A percentile compares a stretch with the other conserved stretches of the same genome.
Conservation (phyloP, 2,888 invertebrate genomes). For the Drosophila antonietae region DNA sequence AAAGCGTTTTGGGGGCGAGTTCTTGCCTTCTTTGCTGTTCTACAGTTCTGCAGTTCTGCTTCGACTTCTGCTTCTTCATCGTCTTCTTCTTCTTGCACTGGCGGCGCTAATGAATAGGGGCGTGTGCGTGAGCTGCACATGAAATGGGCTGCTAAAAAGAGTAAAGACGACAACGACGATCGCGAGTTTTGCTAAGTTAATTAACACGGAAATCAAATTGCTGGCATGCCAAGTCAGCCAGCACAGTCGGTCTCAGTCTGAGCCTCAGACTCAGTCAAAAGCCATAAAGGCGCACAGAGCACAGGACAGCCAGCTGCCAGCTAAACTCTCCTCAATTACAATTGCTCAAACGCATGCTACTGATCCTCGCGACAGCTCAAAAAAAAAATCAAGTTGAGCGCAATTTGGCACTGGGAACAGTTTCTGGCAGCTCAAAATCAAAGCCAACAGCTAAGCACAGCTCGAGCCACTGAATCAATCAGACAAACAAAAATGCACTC, state of each 20-base stretch:
- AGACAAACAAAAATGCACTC: background rate
- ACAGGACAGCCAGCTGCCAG: slow-evolving; percentile 37
- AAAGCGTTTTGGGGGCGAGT: slow-evolving; percentile 53
- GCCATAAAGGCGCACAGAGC: slow-evolving; percentile 24
- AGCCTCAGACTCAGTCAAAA: slow-evolving; percentile 7
- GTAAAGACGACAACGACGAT: slow-evolving; percentile 27
- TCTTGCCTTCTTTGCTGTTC: background rate
- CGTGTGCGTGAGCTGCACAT: slow-evolving; percentile 79
- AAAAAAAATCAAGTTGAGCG: background rate
- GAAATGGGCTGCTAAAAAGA: slow-evolving; percentile 54
- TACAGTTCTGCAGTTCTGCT: background rate
- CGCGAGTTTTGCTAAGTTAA: slow-evolving; percentile 77
- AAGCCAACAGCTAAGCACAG: background rate
- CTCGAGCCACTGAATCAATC: slow-evolving; percentile 3
- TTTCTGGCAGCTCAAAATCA: slow-evolving; percentile 12
- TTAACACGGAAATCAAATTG: slow-evolving; percentile 79
- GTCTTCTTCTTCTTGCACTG: background rate
- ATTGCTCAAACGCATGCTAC: slow-evolving; percentile 4
- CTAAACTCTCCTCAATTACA: background rate
- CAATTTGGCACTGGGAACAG: slow-evolving; percentile 6
- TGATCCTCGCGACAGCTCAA: slow-evolving; percentile 37
- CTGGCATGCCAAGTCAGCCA: slow-evolving; percentile 66
- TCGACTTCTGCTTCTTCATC: background rate
- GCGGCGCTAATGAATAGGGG: slow-evolving; percentile 80
- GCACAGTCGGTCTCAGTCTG: background rate